Evolutionary conservation across 2,797 vertebrate genomes (phyloP), one percentile per base, ranked within the genome.

Genomic region (Euthynnus affinis): DNA sequence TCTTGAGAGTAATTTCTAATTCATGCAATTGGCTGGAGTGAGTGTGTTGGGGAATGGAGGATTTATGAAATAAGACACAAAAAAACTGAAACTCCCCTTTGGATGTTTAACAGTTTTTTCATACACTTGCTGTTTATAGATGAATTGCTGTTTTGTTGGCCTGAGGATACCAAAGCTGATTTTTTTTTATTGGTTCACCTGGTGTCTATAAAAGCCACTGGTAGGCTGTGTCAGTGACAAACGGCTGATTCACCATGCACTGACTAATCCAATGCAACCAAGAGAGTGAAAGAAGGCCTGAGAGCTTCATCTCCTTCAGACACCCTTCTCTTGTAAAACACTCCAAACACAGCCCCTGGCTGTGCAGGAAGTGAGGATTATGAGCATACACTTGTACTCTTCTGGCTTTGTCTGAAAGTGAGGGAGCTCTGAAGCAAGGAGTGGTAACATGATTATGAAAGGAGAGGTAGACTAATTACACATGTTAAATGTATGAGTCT

Each of bases 111-210:
- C 64, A 72, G 48, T 63, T 73, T 78, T 84, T 81, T 75, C 65
- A 77, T 85, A 84, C 86, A 84, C 57, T 81, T 82, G 71, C 67
- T 3, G 4, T 83, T 90, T 91, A 67, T 48, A 85, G 91, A 94
- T 93, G 72, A 93, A 92, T 81, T 94, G 93, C 74, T 89, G 23
- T 89, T 89, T 76, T 86, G 65, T 85, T 69, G 90, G 92, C 94
- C 94, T 71, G 66, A 88, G 93, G 92, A 90, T 71, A 89, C 76
- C 56, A 71, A 76, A 79, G 74, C 75, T 67, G 64, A 85, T 72
- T 29, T 60, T 87, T 90, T 92, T 92, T 92, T 94, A 92, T 90
- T 90, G 85, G 60, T 83, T 91, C 91, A 93, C 93, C 92, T 95
- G 88, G 78, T 49, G 90, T 86, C 86, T 88, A 83, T 90, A 88